phyloP scores from a whole-genome alignment of 2,113 vertebrate genomes.

The Dasyurus viverrinus region DNA sequence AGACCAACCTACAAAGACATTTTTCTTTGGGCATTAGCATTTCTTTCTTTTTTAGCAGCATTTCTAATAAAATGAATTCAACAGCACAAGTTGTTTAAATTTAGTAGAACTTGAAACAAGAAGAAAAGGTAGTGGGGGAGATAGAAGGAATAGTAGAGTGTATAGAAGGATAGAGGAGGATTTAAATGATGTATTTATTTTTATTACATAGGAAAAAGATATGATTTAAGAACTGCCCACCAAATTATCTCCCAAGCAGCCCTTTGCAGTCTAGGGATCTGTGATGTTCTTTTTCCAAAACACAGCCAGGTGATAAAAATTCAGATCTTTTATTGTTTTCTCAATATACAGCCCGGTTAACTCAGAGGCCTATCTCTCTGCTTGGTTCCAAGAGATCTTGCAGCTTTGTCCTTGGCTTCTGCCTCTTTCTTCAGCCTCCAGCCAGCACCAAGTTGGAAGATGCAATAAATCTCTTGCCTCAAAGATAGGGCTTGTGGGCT shows the following conservation, averaged over 20 bases:
- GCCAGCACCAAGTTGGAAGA: too few relatives aligned
- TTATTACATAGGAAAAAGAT: slow-evolving; percentile 24
- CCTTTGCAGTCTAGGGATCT: slow-evolving; percentile 3
- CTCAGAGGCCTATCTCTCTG: too few relatives aligned
- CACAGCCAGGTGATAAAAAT: too few relatives aligned
- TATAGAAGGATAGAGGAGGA: background rate
- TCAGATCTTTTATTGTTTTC: too few relatives aligned
- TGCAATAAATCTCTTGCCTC: too few relatives aligned
- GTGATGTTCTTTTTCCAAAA: too few relatives aligned
- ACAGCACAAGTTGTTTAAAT: background rate
- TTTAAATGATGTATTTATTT: background rate
- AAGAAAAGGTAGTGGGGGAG: background rate
- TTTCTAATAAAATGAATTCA: background rate
- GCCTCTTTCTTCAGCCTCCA: too few relatives aligned
- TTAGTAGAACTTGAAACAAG: background rate
- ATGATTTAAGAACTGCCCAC: slow-evolving; percentile 30
- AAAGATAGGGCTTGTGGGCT: too few relatives aligned
- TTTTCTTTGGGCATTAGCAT: background rate
- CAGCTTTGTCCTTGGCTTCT: too few relatives aligned
- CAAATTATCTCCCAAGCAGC: background rate
- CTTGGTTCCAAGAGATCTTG: too few relatives aligned
- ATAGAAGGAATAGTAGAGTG: background rate
- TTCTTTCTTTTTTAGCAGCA: background rate
- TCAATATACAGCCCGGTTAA: too few relatives aligned
- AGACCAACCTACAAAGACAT: background rate